Conservation (phyloP, 2,113 vertebrate genomes). For the Amazona vittata region DNA sequence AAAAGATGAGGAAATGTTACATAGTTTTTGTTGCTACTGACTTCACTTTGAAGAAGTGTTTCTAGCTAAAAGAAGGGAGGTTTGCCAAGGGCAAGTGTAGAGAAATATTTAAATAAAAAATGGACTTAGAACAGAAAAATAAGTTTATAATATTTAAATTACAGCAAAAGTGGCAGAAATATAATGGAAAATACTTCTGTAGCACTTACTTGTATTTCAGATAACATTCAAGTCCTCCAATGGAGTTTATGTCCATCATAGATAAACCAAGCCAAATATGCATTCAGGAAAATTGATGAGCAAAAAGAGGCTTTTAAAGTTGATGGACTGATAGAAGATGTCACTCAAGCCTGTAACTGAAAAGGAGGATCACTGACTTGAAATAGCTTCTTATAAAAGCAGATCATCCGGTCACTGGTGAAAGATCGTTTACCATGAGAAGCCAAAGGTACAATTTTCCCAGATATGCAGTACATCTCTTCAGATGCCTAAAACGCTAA, state of each 20-base stretch:
- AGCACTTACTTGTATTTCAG: neutral
- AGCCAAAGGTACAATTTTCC: neutral
- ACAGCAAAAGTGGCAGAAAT: neutral
- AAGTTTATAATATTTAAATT: neutral
- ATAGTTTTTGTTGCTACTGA: neutral
- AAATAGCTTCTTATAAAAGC: constrained; percentile 12
- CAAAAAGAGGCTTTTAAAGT: constrained; percentile 8
- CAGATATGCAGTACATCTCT: neutral
- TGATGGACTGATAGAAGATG: neutral
- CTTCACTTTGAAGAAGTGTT: neutral
- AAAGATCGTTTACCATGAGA: neutral
- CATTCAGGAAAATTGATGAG: neutral
- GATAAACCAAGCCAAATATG: neutral
- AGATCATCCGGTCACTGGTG: neutral
- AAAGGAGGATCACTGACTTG: neutral
- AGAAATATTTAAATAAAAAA: neutral
- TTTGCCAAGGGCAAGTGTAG: neutral
- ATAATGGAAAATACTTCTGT: neutral
- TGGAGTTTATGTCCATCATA: neutral
- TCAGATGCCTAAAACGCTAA: neutral
- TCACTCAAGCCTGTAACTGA: neutral
- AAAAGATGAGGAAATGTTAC: neutral
- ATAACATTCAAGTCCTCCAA: neutral
- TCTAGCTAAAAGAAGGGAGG: neutral
- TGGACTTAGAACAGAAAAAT: neutral